These are phyloP conservation scores for Lepidocyrtinus sp. DNA, from an alignment of 2,888 invertebrate genomes.

Conservation along the genomic window DNA sequence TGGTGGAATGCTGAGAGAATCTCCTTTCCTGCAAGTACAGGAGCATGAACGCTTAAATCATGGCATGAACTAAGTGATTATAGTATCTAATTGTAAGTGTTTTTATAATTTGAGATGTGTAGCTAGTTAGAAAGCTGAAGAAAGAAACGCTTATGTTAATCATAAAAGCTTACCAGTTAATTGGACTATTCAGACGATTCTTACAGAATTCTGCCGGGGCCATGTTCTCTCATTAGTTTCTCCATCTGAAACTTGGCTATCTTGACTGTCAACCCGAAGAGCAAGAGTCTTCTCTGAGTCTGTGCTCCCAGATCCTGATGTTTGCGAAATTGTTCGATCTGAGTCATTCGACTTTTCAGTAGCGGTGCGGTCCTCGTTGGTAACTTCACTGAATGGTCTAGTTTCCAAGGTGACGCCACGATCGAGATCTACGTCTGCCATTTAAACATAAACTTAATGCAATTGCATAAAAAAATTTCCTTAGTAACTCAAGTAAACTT, in stretches of 20 bases:
- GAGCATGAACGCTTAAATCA: too few relatives aligned
- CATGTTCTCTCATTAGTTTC: conserved; percentile 73
- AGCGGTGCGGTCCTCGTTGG: conserved; percentile 64
- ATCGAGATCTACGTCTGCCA: conserved; percentile 66
- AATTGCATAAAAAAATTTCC: neutral
- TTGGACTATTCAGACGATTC: too few relatives aligned
- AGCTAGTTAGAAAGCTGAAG: too few relatives aligned
- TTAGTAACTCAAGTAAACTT: neutral
- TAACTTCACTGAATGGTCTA: conserved; percentile 72
- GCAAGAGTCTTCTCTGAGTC: conserved; percentile 88
- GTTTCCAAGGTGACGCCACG: conserved; percentile 75
- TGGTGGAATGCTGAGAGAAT: conserved; percentile 91
- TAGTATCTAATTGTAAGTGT: too few relatives aligned
- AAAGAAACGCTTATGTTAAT: too few relatives aligned
- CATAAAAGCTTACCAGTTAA: too few relatives aligned
- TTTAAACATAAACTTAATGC: neutral
- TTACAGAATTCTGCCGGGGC: conserved; percentile 75
- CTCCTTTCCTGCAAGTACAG: conserved; percentile 77
- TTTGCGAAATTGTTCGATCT: conserved; percentile 73
- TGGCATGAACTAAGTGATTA: too few relatives aligned
- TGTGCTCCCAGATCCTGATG: conserved; percentile 82
- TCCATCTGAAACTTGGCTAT: conserved; percentile 82
- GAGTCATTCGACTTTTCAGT: conserved; percentile 73
- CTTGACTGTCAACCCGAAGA: conserved; percentile 84
- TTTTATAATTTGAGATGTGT: too few relatives aligned